Evolutionary conservation across 2,113 vertebrate genomes (phyloP), one percentile per base, ranked within the genome.

Genomic region (Neogale vison): DNA sequence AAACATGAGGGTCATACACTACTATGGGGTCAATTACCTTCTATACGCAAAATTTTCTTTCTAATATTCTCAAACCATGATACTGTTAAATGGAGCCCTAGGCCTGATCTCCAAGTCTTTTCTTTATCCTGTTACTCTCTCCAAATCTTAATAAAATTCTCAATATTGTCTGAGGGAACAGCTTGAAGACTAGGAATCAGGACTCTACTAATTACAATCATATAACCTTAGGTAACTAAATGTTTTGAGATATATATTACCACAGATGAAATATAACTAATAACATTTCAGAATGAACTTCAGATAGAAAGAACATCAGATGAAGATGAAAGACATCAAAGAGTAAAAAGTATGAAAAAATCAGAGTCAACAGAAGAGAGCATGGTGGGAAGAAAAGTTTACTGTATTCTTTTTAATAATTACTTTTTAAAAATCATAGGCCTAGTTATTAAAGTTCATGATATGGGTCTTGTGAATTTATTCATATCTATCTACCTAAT

Each of bases 111-210:
- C 18, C 9, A n/a, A 34, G 6, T 50, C 24, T 65, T 65, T 69
- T 50, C 12, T 61, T 71, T 42, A 71, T 69, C 83, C 26, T 26
- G 17, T 4, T 50, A 59, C 14, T 57, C 7, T 88, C 14, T 52
- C 71, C 59, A 71, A 59, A 93, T 88, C 63, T 92, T 85, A 63
- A 61, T 55, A 77, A 45, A n/a, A 88, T 31, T 6, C 0, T 85
- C 23, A 61, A 5, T 47, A 63, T 34, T 87, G 1, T 82, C 52
- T 42, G 21, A 71, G 55, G 29, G 20, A 92, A 80, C 39, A 57
- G 3, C 26, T 39, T 55, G 6, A 36, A 13, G 13, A 4, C 29
- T 34, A 61, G 4, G 24, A 90, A 71, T 87, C 34, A 77, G 4
- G 14, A 79, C 83, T 50, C 86, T 76, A 61, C 2, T 18, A 67